Evolutionary conservation across 2,113 vertebrate genomes (phyloP).

Genomic region (Phaetusa simplex): DNA sequence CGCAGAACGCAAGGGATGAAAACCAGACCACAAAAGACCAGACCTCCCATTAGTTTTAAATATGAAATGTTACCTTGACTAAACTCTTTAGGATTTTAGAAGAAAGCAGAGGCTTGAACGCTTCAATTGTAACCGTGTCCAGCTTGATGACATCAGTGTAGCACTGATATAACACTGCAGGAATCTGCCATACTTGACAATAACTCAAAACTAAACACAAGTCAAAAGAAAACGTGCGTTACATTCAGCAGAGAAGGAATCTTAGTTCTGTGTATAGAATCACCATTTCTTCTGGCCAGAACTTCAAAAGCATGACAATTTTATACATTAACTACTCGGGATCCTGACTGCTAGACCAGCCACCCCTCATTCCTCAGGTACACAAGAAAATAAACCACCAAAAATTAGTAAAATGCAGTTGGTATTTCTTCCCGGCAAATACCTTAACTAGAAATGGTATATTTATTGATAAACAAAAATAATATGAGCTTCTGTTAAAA

Average conservation of each 20-base stretch:
- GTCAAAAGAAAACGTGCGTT: fast-evolving
- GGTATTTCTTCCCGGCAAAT: neutral
- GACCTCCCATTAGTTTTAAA: neutral
- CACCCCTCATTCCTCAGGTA: neutral
- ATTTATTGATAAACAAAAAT: neutral
- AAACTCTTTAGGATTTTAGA: slow-evolving; percentile 70
- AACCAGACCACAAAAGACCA: neutral
- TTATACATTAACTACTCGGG: neutral
- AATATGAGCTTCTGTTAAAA: neutral
- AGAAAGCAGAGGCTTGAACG: slow-evolving; percentile 82
- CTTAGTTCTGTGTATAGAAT: neutral
- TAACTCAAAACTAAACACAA: slow-evolving; percentile 84
- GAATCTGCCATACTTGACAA: slow-evolving; percentile 86
- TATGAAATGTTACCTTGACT: slow-evolving; percentile 78
- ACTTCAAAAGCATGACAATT: neutral
- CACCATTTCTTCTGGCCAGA: neutral
- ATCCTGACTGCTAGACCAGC: neutral
- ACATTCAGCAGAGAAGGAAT: neutral
- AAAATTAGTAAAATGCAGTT: neutral
- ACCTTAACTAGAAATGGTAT: neutral
- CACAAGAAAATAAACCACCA: neutral
- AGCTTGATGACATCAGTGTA: slow-evolving; percentile 87
- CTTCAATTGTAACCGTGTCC: slow-evolving; percentile 85
- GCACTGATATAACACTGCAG: slow-evolving; percentile 86
- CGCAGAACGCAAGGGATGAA: neutral